Conservation (phyloP, 1,140 invertebrate genomes). For the Rhynchophorus ferrugineus region DNA sequence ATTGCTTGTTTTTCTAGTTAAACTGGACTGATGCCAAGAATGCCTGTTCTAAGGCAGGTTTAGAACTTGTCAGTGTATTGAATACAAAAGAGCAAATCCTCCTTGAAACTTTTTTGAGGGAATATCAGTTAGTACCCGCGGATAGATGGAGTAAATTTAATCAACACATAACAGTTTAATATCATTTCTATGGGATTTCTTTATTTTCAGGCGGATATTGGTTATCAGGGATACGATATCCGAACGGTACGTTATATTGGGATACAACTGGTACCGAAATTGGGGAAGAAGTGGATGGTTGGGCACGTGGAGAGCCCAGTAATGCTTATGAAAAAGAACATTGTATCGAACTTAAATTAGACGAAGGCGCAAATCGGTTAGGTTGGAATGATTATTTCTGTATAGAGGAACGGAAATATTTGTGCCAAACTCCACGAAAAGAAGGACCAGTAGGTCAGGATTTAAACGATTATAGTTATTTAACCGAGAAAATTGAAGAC, state of each 20-base stretch:
- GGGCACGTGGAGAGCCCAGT: neutral
- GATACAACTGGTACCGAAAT: neutral
- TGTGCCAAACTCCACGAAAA: neutral
- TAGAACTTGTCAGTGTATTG: neutral
- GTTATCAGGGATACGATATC: neutral
- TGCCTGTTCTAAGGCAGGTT: neutral
- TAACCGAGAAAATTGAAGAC: too few relatives aligned
- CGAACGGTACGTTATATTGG: neutral
- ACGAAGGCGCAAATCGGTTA: neutral
- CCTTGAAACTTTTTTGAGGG: neutral
- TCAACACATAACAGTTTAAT: neutral
- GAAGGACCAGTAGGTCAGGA: neutral
- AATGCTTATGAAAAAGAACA: neutral
- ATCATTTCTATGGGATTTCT: neutral
- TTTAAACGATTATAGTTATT: neutral
- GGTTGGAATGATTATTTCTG: neutral
- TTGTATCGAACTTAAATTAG: neutral
- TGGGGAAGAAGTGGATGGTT: neutral
- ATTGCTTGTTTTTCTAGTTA: neutral
- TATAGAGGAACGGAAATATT: neutral
- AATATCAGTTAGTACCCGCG: neutral
- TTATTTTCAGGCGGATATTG: neutral
- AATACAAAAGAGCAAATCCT: neutral
- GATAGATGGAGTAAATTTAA: neutral
- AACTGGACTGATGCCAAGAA: neutral